Evolutionary conservation across 1,140 invertebrate genomes (phyloP), one percentile per base, ranked within the genome.

Genomic region (Pogonomyrmex barbatus): DNA sequence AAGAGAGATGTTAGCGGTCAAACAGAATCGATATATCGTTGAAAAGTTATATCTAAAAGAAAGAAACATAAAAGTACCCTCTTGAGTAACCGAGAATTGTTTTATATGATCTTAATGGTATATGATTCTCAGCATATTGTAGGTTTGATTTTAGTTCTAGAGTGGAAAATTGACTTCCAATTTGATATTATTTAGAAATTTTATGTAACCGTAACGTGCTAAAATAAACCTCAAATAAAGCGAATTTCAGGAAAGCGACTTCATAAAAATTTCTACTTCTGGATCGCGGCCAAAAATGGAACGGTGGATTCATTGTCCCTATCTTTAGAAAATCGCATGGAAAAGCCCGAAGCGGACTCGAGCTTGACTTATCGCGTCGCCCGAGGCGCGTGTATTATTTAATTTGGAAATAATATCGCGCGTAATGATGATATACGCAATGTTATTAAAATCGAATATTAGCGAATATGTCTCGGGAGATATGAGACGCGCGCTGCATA

Each of bases 11-110:
- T 30, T 30, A 42, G 42, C 5, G 42, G 14, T 1, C 14, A 47
- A 56, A 71, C 10, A 60, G 58, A 62, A 82, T 50, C 79, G 86
- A 89, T 71, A 77, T n/a, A 54, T 65, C 68, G 14, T 75, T 83
- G 71, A 10, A 36, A 62, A 58, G 30, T 39, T 14, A 60, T 36
- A 24, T 42, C 17, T 36, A 50, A 33, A 30, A 58, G 30, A 45
- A n/a, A 45, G 42, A 73, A 58, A 36, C 2, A n/a, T 10, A 30
- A 8, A 47, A 5, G 12, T 45, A 50, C 17, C 8, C 10, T 58
- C 67, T 73, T 6, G 17, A 60, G 45, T 17, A 68, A 17, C 4
- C 8, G 33, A 54, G 50, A 33, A 58, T 58, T 6, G 60, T 12
- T 1, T 2, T 50, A 50, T 39, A 50, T 24, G 12, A 36, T 14